These are phyloP conservation scores for Burhinus bistriatus DNA, from an alignment of 2,113 vertebrate species.

Conservation along the genomic window DNA sequence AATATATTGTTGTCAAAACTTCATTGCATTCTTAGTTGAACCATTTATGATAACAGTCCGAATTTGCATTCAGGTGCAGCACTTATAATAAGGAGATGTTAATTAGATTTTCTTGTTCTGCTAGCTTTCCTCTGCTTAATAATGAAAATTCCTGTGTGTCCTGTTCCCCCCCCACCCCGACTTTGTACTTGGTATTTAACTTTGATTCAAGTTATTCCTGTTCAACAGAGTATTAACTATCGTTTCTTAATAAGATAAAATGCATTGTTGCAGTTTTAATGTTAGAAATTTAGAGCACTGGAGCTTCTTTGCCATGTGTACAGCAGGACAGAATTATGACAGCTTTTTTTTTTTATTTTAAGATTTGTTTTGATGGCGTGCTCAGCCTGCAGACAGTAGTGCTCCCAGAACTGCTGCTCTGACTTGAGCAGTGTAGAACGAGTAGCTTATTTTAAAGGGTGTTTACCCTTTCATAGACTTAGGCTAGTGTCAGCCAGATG, in stretches of 20 bases:
- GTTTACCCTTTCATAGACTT: background rate
- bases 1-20: constrained; percentile 63
- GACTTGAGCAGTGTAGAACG: background rate
- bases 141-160: constrained; percentile 53
- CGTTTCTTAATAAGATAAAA: constrained; percentile 32
- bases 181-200: constrained; percentile 57
- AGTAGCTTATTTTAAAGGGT: background rate
- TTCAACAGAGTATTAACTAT: constrained; percentile 41
- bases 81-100: constrained; percentile 20
- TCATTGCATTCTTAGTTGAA: background rate
- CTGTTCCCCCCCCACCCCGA: constrained; percentile 25
- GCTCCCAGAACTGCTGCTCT: background rate
- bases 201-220: constrained; percentile 63
- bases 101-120: constrained; percentile 47
- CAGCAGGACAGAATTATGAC: background rate
- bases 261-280: background rate
- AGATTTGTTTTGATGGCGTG: background rate
- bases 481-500: background rate
- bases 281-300: background rate
- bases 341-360: background rate
- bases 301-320: background rate
- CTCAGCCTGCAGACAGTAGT: background rate
- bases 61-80: constrained; percentile 57
- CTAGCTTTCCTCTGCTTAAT: background rate
- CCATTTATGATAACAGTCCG: constrained; percentile 20